A percentile compares a stretch with the other conserved stretches of the same genome.
phyloP scores from a whole-genome alignment of 1,140 invertebrate species.

The Trialeurodes vaporariorum region DNA sequence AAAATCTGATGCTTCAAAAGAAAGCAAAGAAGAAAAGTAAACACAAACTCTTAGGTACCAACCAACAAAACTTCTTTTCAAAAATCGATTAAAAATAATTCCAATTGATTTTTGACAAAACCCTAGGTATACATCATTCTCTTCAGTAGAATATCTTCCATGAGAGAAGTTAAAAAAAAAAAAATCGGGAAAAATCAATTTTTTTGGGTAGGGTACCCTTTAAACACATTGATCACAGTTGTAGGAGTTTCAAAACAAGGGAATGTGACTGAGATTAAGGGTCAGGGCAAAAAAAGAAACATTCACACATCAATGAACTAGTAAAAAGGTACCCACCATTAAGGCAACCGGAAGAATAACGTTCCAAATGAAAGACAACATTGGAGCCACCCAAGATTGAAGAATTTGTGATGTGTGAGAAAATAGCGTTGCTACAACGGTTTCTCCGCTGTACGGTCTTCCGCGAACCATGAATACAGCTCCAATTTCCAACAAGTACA shows the following conservation, averaged over 20 bases:
- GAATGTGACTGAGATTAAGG: too few relatives aligned
- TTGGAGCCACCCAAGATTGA: slow-evolving; percentile 46
- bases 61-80: too few relatives aligned
- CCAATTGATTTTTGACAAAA: not conserved
- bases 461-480: slow-evolving; percentile 73
- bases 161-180: slow-evolving; percentile 4
- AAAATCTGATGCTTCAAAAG: too few relatives aligned
- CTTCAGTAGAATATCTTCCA: not conserved
- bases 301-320: not conserved
- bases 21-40: too few relatives aligned
- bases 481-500: slow-evolving; percentile 61
- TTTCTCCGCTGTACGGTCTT: slow-evolving; percentile 69
- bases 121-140: not conserved
- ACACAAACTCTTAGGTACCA: too few relatives aligned
- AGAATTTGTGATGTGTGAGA: slow-evolving; percentile 41
- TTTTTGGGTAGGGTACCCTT: too few relatives aligned
- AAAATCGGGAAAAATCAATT: slow-evolving; percentile 9
- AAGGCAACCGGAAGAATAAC: slow-evolving; percentile 65
- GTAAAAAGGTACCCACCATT: slow-evolving; percentile 51
- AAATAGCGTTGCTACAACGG: slow-evolving; percentile 50
- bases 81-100: not conserved
- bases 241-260: too few relatives aligned
- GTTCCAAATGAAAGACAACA: slow-evolving; percentile 80
- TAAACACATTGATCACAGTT: too few relatives aligned
- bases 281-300: slow-evolving; percentile 2